Percentiles rank a stretch among this genome's conserved stretches.
phyloP scores from a whole-genome alignment of 2,888 invertebrate genomes.

The Adineta ricciae region DNA sequence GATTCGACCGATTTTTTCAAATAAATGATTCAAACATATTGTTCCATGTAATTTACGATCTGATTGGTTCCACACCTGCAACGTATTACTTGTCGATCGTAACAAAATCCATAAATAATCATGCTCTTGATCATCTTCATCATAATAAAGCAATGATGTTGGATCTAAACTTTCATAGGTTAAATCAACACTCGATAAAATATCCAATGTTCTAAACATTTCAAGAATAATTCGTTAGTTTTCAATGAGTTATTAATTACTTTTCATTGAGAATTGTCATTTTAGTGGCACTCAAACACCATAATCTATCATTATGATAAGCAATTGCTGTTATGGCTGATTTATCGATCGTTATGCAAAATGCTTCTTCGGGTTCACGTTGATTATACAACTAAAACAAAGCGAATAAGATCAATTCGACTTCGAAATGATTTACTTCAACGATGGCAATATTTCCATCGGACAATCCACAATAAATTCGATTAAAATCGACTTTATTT shows the following conservation, averaged over 20 bases:
- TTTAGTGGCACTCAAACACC: conserved; percentile 8
- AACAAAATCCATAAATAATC: not conserved
- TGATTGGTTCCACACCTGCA: not conserved
- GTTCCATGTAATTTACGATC: not conserved
- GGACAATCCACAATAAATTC: conserved; percentile 52
- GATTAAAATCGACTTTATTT: conserved; percentile 37
- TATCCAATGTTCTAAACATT: not conserved
- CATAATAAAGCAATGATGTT: conserved; percentile 14
- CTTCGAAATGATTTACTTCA: conserved; percentile 43
- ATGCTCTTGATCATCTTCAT: not conserved
- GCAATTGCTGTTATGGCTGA: conserved; percentile 50
- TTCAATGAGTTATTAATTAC: not conserved
- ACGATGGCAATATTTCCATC: conserved; percentile 54
- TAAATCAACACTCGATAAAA: not conserved
- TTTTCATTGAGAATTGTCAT: conserved; percentile 4
- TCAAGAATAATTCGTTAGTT: not conserved
- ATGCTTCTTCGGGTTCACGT: conserved; percentile 46
- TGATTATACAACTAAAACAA: conserved; percentile 38
- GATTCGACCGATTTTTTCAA: not conserved
- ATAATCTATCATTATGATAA: conserved; percentile 39
- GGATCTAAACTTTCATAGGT: not conserved
- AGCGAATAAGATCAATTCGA: too few species aligned
- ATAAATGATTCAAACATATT: not conserved
- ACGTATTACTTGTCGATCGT: conserved; percentile 6
- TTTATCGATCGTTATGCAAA: conserved; percentile 53